Evolutionary conservation across 2,113 vertebrate species (phyloP), one percentile per base, ranked within the genome.

Genomic region (Macaca mulatta): DNA sequence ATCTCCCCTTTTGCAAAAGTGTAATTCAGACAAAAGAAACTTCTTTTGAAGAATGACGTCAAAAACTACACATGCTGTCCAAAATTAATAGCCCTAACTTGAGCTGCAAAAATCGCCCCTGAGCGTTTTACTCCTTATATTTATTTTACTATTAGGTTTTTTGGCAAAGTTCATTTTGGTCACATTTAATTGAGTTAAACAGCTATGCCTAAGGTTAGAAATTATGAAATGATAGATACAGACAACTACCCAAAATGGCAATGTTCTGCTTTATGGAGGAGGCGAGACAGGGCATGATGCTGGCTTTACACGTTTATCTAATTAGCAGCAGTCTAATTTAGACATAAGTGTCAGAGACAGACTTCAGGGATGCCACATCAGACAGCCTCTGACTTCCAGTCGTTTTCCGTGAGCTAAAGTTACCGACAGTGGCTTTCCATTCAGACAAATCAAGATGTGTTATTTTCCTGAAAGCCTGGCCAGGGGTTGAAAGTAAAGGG

Each of bases 341-440:
- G 97, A 97, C 79, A 22, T 97, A 98, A 97, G 97, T 98, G 97
- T 97, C 97, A 98, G 97, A 98, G 97, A 98, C 97, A 97, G 98
- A 98, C 97, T 81, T 97, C 95, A 35, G 30, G 38, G 95, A 97
- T 93, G 86, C 97, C 92, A 89, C 95, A 94, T 94, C 82, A 97
- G 97, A 97, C 96, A 97, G 96, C 32, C 90, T 97, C 90, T 97
- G 93, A 97, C 96, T 97, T 93, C 90, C 64, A 97, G 96, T 90
- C 64, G 18, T 93, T 96, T 97, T 95, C 95, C 84, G 59, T 6
- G 57, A 88, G 67, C 92, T 97, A 48, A 82, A 22, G 85, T 86
- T 69, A 85, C 25, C 12, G 82, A 97, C 75, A 86, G 78, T n/a
- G 50, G 43, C 55, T 97, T 74, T 64, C 80, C 69, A 61, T 77